Percentiles rank a stretch among this genome's conserved stretches.
Conservation (phyloP, 2,888 invertebrate genomes). For the Aleiodes testaceus region DNA sequence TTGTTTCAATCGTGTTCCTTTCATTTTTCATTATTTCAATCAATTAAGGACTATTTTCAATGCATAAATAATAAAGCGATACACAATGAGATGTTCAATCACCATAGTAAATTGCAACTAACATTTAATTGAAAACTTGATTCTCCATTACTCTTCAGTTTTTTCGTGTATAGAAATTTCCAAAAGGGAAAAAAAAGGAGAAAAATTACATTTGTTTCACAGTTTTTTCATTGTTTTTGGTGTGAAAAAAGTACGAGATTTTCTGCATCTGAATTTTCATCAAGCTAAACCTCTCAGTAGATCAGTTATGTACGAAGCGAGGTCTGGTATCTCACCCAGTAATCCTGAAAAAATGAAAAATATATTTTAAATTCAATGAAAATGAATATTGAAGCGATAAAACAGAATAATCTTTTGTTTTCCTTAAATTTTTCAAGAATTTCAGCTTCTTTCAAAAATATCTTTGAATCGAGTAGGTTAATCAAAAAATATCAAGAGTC, state of each 20-base stretch:
- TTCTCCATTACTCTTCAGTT: neutral
- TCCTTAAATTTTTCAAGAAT: neutral
- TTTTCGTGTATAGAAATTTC: slow-evolving; percentile 12
- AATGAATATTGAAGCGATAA: neutral
- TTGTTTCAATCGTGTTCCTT: slow-evolving; percentile 31
- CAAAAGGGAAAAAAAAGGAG: slow-evolving; percentile 8
- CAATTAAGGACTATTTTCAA: slow-evolving; percentile 49
- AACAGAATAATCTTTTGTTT: slow-evolving; percentile 23
- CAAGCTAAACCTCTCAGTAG: slow-evolving; percentile 73
- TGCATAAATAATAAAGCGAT: slow-evolving; percentile 58
- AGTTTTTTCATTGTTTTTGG: slow-evolving; percentile 23
- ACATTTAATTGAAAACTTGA: slow-evolving; percentile 26
- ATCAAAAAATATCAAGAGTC: slow-evolving; percentile 4
- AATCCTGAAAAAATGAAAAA: slow-evolving; percentile 74
- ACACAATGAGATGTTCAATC: slow-evolving; percentile 51
- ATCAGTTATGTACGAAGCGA: slow-evolving; percentile 77
- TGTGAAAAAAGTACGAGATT: slow-evolving; percentile 9
- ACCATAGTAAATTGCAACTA: slow-evolving; percentile 41
- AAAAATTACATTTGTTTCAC: slow-evolving; percentile 31
- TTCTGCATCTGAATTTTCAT: slow-evolving; percentile 43
- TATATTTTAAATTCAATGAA: too few species aligned
- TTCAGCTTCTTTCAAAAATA: neutral
- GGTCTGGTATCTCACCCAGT: slow-evolving; percentile 80
- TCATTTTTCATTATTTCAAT: neutral
- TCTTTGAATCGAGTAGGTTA: slow-evolving; percentile 7